Evolutionary conservation across 1,140 invertebrate species (phyloP).

Genomic region (Leptopilina boulardi): DNA sequence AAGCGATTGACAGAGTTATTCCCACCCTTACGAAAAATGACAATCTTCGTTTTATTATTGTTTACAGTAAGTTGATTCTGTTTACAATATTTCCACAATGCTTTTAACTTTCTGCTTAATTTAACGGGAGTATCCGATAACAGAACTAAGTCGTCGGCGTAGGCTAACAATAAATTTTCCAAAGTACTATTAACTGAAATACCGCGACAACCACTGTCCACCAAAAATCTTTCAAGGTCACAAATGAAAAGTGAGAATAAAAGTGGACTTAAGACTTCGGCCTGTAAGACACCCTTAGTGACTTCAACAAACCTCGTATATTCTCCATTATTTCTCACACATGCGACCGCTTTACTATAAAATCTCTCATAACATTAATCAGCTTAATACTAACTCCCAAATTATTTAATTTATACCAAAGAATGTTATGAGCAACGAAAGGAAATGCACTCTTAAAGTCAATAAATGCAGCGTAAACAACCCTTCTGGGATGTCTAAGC

Average conservation of each 20-base stretch:
- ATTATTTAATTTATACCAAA: not conserved
- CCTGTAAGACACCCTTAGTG: constrained; percentile 52
- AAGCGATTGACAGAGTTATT: too few relatives aligned
- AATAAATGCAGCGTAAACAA: constrained; percentile 13
- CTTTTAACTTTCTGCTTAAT: too few relatives aligned
- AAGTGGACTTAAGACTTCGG: constrained; percentile 43
- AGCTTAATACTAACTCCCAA: constrained; percentile 3
- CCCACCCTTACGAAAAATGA: too few relatives aligned
- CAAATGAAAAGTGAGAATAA: constrained; percentile 48
- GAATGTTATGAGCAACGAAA: not conserved
- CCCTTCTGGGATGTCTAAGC: not conserved
- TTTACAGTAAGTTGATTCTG: too few relatives aligned
- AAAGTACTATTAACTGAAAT: too few relatives aligned
- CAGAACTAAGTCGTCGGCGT: too few relatives aligned
- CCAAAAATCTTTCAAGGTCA: constrained; percentile 40
- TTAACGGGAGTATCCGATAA: too few relatives aligned
- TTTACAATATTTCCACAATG: too few relatives aligned
- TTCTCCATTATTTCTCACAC: not conserved
- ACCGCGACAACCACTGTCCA: not conserved
- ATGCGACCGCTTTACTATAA: not conserved
- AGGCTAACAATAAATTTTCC: too few relatives aligned
- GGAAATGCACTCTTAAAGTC: constrained; percentile 28
- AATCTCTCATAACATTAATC: not conserved
- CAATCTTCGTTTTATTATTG: too few relatives aligned
- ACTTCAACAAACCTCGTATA: not conserved